phyloP scores from a whole-genome alignment of 2,888 invertebrate species.

The Anorthoa munda region DNA sequence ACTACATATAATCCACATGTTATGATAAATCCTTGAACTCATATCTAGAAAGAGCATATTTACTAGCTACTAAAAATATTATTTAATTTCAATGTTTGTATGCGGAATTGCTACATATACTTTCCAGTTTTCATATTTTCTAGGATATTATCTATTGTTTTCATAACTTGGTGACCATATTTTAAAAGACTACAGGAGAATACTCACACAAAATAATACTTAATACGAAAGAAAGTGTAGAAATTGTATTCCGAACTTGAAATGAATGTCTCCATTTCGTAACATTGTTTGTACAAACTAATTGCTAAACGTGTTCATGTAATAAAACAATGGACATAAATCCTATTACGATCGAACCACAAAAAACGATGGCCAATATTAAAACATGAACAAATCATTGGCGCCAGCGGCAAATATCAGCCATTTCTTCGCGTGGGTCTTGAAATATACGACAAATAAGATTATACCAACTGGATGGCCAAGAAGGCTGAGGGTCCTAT shows the following conservation, averaged over 20 bases:
- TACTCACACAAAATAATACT: not conserved
- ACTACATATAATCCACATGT: not conserved
- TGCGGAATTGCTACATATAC: slow-evolving; percentile 21
- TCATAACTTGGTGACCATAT: slow-evolving; percentile 1
- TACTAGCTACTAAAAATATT: slow-evolving; percentile 7
- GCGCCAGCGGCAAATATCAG: slow-evolving; percentile 8
- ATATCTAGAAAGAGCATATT: slow-evolving; percentile 20
- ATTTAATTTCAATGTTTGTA: slow-evolving; percentile 35
- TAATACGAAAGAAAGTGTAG: not conserved
- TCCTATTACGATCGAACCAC: slow-evolving; percentile 2
- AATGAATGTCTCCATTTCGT: slow-evolving; percentile 21
- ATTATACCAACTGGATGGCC: slow-evolving; percentile 17
- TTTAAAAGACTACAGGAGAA: slow-evolving; percentile 13
- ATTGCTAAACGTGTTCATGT: slow-evolving; percentile 25
- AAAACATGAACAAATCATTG: slow-evolving; percentile 10
- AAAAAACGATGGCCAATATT: not conserved
- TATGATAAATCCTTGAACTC: slow-evolving; percentile 15
- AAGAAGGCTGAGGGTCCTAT: not conserved
- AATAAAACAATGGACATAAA: slow-evolving; percentile 19
- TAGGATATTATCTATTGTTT: slow-evolving; percentile 22
- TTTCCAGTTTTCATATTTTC: slow-evolving; percentile 23
- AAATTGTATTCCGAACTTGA: not conserved
- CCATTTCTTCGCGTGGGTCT: slow-evolving; percentile 10
- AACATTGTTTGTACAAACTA: slow-evolving; percentile 11
- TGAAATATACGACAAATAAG: slow-evolving; percentile 18